Percentiles rank a stretch among this genome's conserved stretches.
Evolutionary conservation across 2,797 vertebrate genomes (phyloP).

Genomic region (Sebastes itinus): DNA sequence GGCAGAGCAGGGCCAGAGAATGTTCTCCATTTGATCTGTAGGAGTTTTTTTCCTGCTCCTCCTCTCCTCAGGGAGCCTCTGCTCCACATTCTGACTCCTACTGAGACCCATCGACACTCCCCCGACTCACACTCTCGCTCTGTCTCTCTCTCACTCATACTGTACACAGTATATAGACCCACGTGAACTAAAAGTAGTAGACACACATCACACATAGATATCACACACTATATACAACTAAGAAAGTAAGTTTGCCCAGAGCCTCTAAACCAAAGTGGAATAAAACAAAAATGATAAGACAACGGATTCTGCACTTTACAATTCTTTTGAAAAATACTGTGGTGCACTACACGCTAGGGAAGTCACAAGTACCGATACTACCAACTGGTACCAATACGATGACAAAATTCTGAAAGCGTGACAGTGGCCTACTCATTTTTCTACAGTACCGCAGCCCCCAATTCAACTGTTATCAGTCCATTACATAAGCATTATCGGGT

Average conservation of each 20-base stretch:
- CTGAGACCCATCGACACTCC: constrained; percentile 83
- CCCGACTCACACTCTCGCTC: constrained; percentile 62
- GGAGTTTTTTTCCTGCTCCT: constrained; percentile 76
- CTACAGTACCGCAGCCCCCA: not conserved
- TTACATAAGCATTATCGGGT: too few relatives aligned
- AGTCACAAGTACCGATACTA: not conserved
- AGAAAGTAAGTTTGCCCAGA: not conserved
- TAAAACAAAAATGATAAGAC: not conserved
- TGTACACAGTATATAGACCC: constrained; percentile 32
- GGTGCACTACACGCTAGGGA: not conserved
- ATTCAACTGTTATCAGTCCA: too few relatives aligned
- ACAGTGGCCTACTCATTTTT: not conserved
- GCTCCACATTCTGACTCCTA: constrained; percentile 88
- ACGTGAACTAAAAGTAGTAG: constrained; percentile 22
- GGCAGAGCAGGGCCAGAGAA: constrained; percentile 78
- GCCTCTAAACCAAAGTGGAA: not conserved
- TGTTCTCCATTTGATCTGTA: constrained; percentile 87
- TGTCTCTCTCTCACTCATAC: constrained; percentile 49
- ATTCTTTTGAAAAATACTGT: not conserved
- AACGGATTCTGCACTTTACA: not conserved
- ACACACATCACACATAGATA: constrained; percentile 21
- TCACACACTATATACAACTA: not conserved
- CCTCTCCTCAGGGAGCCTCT: constrained; percentile 82
- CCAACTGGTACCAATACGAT: not conserved
- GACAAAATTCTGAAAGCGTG: not conserved